Conservation (phyloP, 2,113 vertebrate genomes). For the Cavia aperea region DNA sequence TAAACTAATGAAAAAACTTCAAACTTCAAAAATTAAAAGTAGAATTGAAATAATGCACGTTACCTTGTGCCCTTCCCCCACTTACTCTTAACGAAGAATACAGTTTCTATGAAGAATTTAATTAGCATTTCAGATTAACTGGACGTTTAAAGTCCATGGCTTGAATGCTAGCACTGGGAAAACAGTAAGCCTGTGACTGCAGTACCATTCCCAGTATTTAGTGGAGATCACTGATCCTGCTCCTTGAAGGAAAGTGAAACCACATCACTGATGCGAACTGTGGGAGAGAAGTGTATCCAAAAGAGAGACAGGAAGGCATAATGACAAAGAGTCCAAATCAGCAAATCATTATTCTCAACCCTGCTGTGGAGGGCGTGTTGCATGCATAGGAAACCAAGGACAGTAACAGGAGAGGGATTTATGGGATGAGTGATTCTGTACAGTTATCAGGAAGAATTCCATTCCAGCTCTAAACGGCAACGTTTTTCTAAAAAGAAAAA, state of each 20-base stretch:
- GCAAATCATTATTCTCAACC: not conserved
- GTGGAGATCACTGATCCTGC: not conserved
- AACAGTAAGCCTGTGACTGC: not conserved
- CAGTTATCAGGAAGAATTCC: not conserved
- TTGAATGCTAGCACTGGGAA: not conserved
- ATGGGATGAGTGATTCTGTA: not conserved
- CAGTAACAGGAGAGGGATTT: not conserved
- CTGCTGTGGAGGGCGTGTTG: not conserved
- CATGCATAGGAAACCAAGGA: not conserved
- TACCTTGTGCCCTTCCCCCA: slow-evolving; percentile 14
- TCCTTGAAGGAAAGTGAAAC: not conserved
- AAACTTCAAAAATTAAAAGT: slow-evolving; percentile 19
- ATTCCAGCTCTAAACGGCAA: not conserved
- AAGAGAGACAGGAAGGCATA: not conserved
- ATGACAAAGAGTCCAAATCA: not conserved
- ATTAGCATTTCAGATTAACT: slow-evolving; percentile 33
- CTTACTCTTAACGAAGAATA: not conserved
- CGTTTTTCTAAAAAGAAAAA: not conserved
- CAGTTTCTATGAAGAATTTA: slow-evolving; percentile 33
- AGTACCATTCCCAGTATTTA: not conserved
- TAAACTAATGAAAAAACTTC: slow-evolving; percentile 28
- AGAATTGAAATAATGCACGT: slow-evolving; percentile 22
- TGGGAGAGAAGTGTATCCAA: not conserved
- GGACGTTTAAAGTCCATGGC: not conserved
- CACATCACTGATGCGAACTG: fast-evolving